phyloP scores from a whole-genome alignment of 2,113 vertebrate species.

The Heterotilapia buettikoferi region DNA sequence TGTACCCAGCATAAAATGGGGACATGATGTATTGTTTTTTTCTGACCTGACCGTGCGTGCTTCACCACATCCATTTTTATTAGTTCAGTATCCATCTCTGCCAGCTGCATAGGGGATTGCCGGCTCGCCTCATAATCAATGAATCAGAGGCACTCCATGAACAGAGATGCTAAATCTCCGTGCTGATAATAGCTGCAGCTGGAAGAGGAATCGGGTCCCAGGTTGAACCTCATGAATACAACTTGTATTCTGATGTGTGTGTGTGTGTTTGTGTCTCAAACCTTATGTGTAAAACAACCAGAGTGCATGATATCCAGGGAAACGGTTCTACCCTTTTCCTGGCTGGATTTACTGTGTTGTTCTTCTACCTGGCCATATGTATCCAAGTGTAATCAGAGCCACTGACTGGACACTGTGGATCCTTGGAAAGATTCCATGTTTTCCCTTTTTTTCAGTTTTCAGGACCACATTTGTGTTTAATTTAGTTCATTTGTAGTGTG shows the following conservation, averaged over 20 bases:
- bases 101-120: not conserved
- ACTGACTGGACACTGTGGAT: not conserved
- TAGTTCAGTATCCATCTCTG: not conserved
- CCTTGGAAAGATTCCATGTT: not conserved
- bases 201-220: slow-evolving; percentile 22
- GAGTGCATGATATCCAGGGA: slow-evolving; percentile 24
- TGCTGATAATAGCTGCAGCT: not conserved
- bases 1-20: not conserved
- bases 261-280: not conserved
- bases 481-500: not conserved
- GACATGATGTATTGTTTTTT: slow-evolving; percentile 1
- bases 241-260: not conserved
- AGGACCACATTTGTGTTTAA: not conserved
- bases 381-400: slow-evolving; percentile 6
- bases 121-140: slow-evolving; percentile 22
- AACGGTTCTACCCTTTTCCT: not conserved
- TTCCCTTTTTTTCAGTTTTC: not conserved
- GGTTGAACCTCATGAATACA: slow-evolving; percentile 51
- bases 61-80: slow-evolving; percentile 31
- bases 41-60: not conserved
- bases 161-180: not conserved
- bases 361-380: slow-evolving; percentile 25
- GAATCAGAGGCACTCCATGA: slow-evolving; percentile 14
- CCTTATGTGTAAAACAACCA: slow-evolving; percentile 28
- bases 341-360: not conserved